Conservation (phyloP, 1,140 invertebrate species). For the Zaprionus inermis region DNA sequence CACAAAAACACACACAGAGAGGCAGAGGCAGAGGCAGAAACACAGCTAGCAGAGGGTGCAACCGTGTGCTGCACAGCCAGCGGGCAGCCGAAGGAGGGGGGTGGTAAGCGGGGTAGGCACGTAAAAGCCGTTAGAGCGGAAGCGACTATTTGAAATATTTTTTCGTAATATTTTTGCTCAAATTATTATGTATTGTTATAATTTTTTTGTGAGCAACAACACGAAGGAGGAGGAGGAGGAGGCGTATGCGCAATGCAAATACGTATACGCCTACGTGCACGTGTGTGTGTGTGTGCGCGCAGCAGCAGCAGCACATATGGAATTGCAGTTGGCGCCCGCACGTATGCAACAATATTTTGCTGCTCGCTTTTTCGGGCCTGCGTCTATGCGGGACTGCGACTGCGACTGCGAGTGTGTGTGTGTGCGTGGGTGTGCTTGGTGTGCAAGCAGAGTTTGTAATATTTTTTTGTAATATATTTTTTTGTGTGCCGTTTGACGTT, state of each 20-base stretch:
- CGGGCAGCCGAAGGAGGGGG: neutral
- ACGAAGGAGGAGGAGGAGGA: neutral
- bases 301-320: slow-evolving; percentile 23
- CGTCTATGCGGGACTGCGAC: slow-evolving; percentile 1
- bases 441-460: slow-evolving; percentile 40
- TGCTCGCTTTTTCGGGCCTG: slow-evolving; percentile 39
- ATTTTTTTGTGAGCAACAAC: slow-evolving; percentile 48
- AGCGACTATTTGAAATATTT: slow-evolving; percentile 75
- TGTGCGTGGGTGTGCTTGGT: slow-evolving; percentile 14
- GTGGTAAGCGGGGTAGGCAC: neutral
- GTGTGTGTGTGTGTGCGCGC: neutral
- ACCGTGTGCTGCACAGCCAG: neutral
- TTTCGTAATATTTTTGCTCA: slow-evolving; percentile 71
- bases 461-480: slow-evolving; percentile 42
- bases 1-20: slow-evolving; percentile 28
- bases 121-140: slow-evolving; percentile 45
- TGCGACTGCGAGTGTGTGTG: neutral
- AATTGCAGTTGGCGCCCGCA: slow-evolving; percentile 33
- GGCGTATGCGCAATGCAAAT: slow-evolving; percentile 36
- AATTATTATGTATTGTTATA: slow-evolving; percentile 81
- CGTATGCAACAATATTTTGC: slow-evolving; percentile 61
- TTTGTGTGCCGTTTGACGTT: slow-evolving; percentile 52
- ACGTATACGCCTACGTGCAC: neutral
- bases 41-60: slow-evolving; percentile 28
- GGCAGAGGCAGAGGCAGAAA: no score